Base-by-base conservation (phyloP, 2,888 invertebrate species). In the Eristalis pertinax region DNA sequence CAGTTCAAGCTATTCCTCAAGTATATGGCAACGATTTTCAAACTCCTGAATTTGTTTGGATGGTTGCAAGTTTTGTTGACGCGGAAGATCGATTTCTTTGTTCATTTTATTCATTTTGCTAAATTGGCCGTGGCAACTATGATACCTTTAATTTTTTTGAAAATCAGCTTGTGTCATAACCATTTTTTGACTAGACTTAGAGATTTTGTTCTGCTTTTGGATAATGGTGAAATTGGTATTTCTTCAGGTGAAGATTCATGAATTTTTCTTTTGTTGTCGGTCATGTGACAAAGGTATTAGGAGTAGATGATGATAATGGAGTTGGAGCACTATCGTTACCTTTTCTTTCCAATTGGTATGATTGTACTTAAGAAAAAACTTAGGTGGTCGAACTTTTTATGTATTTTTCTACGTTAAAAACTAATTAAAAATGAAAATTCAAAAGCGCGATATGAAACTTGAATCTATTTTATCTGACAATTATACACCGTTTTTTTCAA, bases 201-300 rank as follows among this genome's bases (percentile, higher is more conserved):
- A 3, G 1, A 29, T 5, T 24, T 68, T 43, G 24, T 56, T 56
- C 68, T 68, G 19, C 32, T 56, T 29, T 32, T 50, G 1, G 43
- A 7, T 4, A 4, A 0, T 7, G 11, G 38, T 5, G 26, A 5
- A 19, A 7, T n/a, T n/a, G 7, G 1, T 32, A 56, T 68, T 68
- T 29, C 26, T 32, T 68, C 68, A 1, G 68, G 19, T 13, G 29
- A 68, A 56, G 56, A 19, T 68, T 50, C 38, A 5, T 15, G 22
- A 38, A 41, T 38, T 38, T 38, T 38, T 65, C 69, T 56, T 69
- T 50, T 69, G 56, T 58, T 69, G 69, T 29, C 29, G 5, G 24
- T 58, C 69, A 69, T 69, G 69, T 69, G 69, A 69, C 56, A 15
- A 0, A 13, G 15, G 41, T 3, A 43, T n/a, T 43, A 15, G n/a